phyloP scores from a whole-genome alignment of 1,140 invertebrate genomes.

The Holcopasites calliopsidis region DNA sequence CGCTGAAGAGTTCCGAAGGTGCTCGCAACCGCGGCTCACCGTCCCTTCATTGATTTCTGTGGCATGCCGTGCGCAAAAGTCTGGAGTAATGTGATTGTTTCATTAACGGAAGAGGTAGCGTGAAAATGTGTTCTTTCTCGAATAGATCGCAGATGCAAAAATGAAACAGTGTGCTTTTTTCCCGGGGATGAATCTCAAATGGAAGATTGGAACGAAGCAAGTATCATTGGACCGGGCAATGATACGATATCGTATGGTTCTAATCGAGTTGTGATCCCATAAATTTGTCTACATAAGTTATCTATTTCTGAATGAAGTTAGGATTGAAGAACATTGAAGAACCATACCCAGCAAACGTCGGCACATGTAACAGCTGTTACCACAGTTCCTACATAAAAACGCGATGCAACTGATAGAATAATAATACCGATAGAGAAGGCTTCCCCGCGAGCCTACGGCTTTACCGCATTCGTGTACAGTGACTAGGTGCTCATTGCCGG shows the following conservation, averaged over 20 bases:
- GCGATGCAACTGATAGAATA: too few species aligned
- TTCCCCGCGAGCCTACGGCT: neutral
- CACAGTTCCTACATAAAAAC: too few species aligned
- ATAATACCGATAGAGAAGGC: neutral
- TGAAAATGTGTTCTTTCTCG: neutral
- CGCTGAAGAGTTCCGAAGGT: neutral
- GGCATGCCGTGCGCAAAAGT: constrained; percentile 24
- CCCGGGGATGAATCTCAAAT: neutral
- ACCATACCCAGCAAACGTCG: too few species aligned
- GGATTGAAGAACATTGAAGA: too few species aligned
- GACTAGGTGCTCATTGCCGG: too few species aligned
- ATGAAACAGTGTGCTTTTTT: neutral
- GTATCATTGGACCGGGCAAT: neutral
- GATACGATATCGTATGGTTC: neutral
- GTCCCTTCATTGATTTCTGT: constrained; percentile 44
- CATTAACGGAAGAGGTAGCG: too few species aligned
- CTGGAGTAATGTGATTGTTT: constrained; percentile 1
- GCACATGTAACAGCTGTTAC: too few species aligned
- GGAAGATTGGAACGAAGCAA: too few species aligned
- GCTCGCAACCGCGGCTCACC: neutral
- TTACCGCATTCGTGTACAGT: too few species aligned
- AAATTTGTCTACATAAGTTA: too few species aligned
- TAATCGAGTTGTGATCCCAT: neutral
- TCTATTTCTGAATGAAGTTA: too few species aligned
- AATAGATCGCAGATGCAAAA: neutral